Base-by-base conservation (phyloP, 2,888 invertebrate species). In the Acheta domesticus region DNA sequence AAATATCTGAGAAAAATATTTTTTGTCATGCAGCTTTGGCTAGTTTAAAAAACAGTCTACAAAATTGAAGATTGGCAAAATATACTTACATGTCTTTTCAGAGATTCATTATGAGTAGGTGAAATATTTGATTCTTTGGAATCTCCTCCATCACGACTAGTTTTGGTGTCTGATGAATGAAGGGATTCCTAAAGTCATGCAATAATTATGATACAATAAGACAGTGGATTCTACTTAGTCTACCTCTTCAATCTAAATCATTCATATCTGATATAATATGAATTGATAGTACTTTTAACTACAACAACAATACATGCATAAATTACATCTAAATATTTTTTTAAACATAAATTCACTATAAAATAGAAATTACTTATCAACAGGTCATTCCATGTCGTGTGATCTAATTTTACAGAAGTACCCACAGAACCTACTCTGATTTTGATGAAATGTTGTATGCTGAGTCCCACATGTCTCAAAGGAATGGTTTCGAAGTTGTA, bases 51-150 rank as follows among this genome's bases (percentile, higher is more conserved):
- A 16, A 16, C 3, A 75, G 11, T 75, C 77, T 77, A 50, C 62
- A 62, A 14, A 62, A 62, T 62, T 36, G 36, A 36, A 36, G 36
- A 36, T 8, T 36, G 36, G 36, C 23, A 23, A 23, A 36, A 36
- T 36, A 36, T 36, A 79, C 81, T 82, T 78, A 82, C 82, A 78
- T 82, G 82, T 78, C 83, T 80, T 74, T 82, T 83, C 74, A 84
- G 81, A 80, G 82, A 74, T 80, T 83, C 82, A 78, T 82, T 81
- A 62, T 20, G 77, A 36, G 75, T 75, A 11, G 80, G 78, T 1
- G 80, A 78, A 19, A 75, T 23, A 11, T 75, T 62, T 21, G 48
- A 21, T 48, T 82, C 82, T 12, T 78, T 20, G 14, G 50, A 21
- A 19, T 82, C 82, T 21, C 79, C 78, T 19, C 75, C 77, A n/a